Evolutionary conservation across 2,888 invertebrate species (phyloP).

Genomic region (Galeruca laticollis): DNA sequence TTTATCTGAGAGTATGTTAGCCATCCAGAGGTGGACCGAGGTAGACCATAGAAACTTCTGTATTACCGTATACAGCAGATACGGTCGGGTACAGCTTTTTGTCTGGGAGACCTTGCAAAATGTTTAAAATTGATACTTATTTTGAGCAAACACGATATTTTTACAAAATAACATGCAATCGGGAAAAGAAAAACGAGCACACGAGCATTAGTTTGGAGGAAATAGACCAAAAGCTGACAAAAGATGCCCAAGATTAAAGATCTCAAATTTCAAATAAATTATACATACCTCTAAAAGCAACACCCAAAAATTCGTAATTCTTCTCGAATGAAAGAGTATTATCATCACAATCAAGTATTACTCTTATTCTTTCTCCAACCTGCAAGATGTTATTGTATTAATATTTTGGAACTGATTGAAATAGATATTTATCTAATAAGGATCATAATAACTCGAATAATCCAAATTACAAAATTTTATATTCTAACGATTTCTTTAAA

Average conservation of each 20-base stretch:
- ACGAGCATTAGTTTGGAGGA: too few relatives aligned
- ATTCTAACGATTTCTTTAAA: too few relatives aligned
- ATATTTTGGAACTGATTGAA: conserved; percentile 8
- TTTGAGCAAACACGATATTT: too few relatives aligned
- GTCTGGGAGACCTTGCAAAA: conserved; percentile 83
- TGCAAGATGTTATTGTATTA: conserved; percentile 64
- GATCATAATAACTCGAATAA: too few relatives aligned
- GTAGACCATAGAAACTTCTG: conserved; percentile 99
- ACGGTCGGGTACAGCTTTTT: conserved; percentile 95
- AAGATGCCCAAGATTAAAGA: too few relatives aligned
- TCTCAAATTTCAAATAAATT: not conserved
- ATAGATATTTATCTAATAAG: conserved; percentile 1
- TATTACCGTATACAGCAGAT: conserved; percentile 98
- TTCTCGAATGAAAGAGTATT: conserved; percentile 97
- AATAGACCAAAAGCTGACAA: too few relatives aligned
- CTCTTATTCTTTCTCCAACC: conserved; percentile 97
- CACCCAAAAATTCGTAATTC: conserved; percentile 97
- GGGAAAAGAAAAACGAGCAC: too few relatives aligned
- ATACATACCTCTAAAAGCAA: conserved; percentile 89
- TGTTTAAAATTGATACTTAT: too few relatives aligned
- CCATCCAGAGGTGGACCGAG: conserved; percentile 97
- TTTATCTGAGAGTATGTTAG: conserved; percentile 69
- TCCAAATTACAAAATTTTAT: too few relatives aligned
- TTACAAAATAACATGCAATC: too few relatives aligned
- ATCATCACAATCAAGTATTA: conserved; percentile 97